Evolutionary conservation across 2,888 invertebrate species (phyloP).

Genomic region (Tolmerus cingulatus): DNA sequence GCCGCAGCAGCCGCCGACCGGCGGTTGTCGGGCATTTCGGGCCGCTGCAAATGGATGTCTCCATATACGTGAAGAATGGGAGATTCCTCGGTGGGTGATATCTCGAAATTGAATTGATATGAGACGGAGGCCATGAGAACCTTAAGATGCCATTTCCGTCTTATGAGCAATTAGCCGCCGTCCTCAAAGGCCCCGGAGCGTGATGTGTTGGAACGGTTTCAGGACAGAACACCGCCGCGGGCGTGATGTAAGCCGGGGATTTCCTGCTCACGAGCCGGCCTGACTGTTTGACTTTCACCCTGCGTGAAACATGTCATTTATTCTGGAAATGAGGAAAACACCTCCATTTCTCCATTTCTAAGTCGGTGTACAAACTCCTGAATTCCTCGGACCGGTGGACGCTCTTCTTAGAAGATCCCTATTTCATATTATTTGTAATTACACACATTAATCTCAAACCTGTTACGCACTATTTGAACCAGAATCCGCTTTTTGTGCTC

Average conservation of each 20-base stretch:
- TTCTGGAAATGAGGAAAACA: not conserved
- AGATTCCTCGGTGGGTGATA: constrained; percentile 23
- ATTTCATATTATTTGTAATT: too few relatives aligned
- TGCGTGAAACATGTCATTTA: not conserved
- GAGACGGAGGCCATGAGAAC: constrained; percentile 25
- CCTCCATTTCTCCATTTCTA: not conserved
- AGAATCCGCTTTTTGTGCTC: too few relatives aligned
- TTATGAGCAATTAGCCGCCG: constrained; percentile 38
- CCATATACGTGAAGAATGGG: constrained; percentile 41
- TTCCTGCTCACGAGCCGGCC: constrained; percentile 26
- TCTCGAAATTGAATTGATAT: constrained; percentile 33
- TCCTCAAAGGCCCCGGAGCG: constrained; percentile 11
- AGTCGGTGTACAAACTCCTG: not conserved
- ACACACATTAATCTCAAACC: too few relatives aligned
- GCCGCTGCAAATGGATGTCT: constrained; percentile 26
- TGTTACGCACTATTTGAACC: too few relatives aligned
- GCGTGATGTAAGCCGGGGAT: constrained; percentile 16
- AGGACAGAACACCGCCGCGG: constrained; percentile 6
- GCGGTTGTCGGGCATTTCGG: constrained; percentile 12
- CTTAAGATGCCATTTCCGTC: not conserved
- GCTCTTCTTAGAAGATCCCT: not conserved
- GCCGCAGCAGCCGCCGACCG: not conserved
- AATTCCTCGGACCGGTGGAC: not conserved
- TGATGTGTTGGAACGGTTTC: constrained; percentile 37
- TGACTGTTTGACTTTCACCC: not conserved